phyloP scores from a whole-genome alignment of 2,888 invertebrate genomes.

The Pandemis heparana region DNA sequence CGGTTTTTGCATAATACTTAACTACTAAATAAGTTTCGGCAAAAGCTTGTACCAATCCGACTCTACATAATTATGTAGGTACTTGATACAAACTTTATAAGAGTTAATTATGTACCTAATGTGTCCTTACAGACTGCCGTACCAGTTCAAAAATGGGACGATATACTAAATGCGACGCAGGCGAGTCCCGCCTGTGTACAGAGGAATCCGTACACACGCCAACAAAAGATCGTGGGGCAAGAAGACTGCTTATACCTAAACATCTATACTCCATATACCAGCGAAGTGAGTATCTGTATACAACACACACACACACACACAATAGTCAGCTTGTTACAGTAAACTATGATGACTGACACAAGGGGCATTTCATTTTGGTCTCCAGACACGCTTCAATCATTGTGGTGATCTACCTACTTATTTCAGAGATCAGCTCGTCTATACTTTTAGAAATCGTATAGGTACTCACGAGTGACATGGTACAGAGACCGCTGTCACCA shows the following conservation, averaged over 20 bases:
- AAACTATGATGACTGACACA: not conserved
- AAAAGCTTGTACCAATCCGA: too few relatives aligned
- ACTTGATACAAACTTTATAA: too few relatives aligned
- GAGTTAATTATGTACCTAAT: not conserved
- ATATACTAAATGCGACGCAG: slow-evolving; percentile 87
- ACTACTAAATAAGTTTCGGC: too few relatives aligned
- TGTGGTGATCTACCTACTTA: too few relatives aligned
- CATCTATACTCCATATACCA: slow-evolving; percentile 82
- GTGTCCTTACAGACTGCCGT: slow-evolving; percentile 85
- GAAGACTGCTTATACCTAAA: slow-evolving; percentile 95
- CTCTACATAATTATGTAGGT: too few relatives aligned
- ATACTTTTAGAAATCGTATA: too few relatives aligned
- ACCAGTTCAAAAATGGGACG: slow-evolving; percentile 87
- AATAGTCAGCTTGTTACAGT: not conserved
- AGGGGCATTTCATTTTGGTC: not conserved
- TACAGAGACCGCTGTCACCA: not conserved
- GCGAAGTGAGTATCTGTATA: slow-evolving; percentile 58
- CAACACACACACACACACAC: not conserved
- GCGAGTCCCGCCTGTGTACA: slow-evolving; percentile 91
- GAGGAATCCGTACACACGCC: slow-evolving; percentile 89
- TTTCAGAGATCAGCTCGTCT: too few relatives aligned
- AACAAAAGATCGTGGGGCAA: slow-evolving; percentile 87
- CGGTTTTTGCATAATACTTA: too few relatives aligned
- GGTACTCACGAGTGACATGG: not conserved
- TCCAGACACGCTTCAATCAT: not conserved